phyloP scores from a whole-genome alignment of 2,797 vertebrate species.

The Artibeus lituratus region DNA sequence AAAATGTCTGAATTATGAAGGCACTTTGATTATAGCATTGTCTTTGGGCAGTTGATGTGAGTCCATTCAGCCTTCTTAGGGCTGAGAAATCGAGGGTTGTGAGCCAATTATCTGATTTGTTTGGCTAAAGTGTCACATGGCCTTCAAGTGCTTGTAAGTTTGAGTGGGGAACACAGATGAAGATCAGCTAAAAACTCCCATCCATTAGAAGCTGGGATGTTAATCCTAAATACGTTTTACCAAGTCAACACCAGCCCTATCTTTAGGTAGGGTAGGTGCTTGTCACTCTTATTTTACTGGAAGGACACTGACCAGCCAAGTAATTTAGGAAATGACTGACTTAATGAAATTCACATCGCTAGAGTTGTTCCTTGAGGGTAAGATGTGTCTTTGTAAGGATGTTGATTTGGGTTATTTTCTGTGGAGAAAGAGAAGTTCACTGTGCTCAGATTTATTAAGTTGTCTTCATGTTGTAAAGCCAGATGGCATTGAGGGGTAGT shows the following conservation, averaged over 20 bases:
- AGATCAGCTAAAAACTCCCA: background rate
- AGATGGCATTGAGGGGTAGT: background rate
- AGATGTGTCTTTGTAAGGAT: background rate
- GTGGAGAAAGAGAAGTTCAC: background rate
- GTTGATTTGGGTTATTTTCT: constrained; percentile 8
- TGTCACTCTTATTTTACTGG: background rate
- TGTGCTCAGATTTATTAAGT: background rate
- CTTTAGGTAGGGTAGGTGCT: background rate
- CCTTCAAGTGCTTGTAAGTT: background rate
- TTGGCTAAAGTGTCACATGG: background rate
- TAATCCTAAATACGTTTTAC: background rate
- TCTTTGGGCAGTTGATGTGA: background rate
- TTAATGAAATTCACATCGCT: background rate
- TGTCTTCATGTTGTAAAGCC: constrained; percentile 22
- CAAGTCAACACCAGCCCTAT: background rate
- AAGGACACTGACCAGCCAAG: background rate
- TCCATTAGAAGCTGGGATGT: background rate
- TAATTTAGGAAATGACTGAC: background rate
- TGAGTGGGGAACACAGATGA: background rate
- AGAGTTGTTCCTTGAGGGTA: background rate
- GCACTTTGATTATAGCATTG: background rate
- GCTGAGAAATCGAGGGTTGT: background rate
- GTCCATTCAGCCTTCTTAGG: background rate
- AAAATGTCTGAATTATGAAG: background rate
- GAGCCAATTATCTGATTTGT: background rate